These are phyloP conservation scores for Caenorhabditis auriculariae DNA, from an alignment of 2,888 invertebrate species.

Conservation along the genomic window DNA sequence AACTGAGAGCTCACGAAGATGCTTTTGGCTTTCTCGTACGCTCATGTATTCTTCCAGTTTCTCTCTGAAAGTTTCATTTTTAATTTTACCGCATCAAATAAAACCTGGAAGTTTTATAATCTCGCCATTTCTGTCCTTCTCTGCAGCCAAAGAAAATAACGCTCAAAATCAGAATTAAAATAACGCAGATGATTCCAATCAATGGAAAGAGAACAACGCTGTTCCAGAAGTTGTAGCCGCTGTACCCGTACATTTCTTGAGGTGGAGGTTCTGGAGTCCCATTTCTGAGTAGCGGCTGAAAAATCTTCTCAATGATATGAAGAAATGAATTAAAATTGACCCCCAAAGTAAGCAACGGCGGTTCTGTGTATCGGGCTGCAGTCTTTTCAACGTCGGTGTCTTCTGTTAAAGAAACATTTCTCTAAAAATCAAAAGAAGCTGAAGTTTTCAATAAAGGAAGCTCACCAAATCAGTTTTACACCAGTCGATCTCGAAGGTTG, in stretches of 20 bases:
- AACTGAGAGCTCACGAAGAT: slow-evolving; percentile 59
- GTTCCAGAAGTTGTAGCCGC: slow-evolving; percentile 50
- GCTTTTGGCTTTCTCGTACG: slow-evolving; percentile 59
- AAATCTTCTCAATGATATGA: no score
- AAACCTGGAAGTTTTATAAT: slow-evolving; percentile 63
- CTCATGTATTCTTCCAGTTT: slow-evolving; percentile 61
- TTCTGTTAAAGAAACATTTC: slow-evolving; percentile 11
- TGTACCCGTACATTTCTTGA: slow-evolving; percentile 23
- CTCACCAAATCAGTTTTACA: slow-evolving; percentile 53
- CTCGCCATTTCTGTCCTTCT: slow-evolving; percentile 63
- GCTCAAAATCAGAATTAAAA: slow-evolving; percentile 53
- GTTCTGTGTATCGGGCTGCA: no score
- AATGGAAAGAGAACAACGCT: slow-evolving; percentile 47
- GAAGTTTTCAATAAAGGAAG: not conserved
- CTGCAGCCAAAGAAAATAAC: slow-evolving; percentile 62
- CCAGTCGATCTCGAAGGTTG: slow-evolving; percentile 56
- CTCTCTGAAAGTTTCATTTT: slow-evolving; percentile 37
- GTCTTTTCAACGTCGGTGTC: no score
- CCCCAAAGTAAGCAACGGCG: no score
- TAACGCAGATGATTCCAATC: slow-evolving; percentile 53
- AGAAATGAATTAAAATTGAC: no score
- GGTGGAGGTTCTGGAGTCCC: slow-evolving; percentile 22
- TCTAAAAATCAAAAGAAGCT: slow-evolving; percentile 7
- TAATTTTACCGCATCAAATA: not conserved
- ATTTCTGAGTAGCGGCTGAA: no score